Evolutionary conservation across 2,113 vertebrate genomes (phyloP).

Genomic region (Rhegmatorhina hoffmannsi): DNA sequence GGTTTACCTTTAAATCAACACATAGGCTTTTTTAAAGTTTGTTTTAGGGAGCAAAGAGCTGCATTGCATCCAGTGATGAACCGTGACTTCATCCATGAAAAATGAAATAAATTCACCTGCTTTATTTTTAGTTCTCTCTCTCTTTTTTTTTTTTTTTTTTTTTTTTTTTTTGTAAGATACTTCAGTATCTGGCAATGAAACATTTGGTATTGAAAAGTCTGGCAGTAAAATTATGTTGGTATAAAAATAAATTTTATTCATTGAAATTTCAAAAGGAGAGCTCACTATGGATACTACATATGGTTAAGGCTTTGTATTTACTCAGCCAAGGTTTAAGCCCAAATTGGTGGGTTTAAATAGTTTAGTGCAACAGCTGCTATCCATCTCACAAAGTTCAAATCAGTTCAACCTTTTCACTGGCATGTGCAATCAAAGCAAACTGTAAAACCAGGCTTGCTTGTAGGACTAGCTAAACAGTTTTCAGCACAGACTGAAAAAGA

Average conservation of each 20-base stretch:
- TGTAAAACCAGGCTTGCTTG: not conserved
- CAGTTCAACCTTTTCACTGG: constrained; percentile 18
- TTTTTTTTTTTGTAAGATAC: not conserved
- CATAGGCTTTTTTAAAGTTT: not conserved
- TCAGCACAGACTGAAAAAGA: not conserved
- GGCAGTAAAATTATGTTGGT: not conserved
- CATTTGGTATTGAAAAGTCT: not conserved
- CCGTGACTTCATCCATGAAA: not conserved
- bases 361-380: constrained; percentile 19
- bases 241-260: not conserved
- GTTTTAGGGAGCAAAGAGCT: not conserved
- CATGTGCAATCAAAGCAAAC: not conserved
- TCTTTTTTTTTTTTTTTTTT: not conserved
- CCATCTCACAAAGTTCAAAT: constrained; percentile 16
- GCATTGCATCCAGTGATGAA: not conserved
- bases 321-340: not conserved
- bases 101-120: not conserved
- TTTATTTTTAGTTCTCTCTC: not conserved
- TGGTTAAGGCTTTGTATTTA: constrained; percentile 19
- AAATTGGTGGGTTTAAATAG: constrained; percentile 32
- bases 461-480: not conserved
- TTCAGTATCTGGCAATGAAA: not conserved
- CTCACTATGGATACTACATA: not conserved
- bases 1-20: too few species aligned
- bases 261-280: not conserved